Base-by-base conservation (phyloP, 2,113 vertebrate genomes). In the Melanotaenia duboulayi region DNA sequence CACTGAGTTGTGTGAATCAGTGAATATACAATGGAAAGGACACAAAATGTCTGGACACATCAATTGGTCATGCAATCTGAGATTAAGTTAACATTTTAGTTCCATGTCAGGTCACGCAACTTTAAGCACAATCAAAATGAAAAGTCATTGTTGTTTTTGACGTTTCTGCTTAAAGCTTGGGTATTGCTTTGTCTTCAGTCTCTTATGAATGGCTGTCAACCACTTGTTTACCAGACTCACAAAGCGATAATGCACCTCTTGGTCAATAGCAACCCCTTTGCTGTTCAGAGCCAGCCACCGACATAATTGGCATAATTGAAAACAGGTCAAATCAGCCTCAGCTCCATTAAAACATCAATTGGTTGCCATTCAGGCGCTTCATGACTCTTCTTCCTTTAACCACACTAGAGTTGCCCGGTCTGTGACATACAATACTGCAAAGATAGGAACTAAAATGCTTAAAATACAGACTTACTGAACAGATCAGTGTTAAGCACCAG, bases 301-400 rank as follows among this genome's bases (percentile, higher is more conserved):
- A 46, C 56, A 56, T 73, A 76, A 84, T 70, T 74, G 67, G 19
- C 42, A 46, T 50, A 54, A 87, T 86, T 86, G 65, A 71, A 83
- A 67, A 35, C 81, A 40, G 59, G 83, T 81, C 74, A 82, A 71
- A 57, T 56, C 62, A 69, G 19, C 60, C 10, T 54, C 71, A 77
- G 58, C 52, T 52, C 67, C 74, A 90, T 89, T 89, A 89, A 86
- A 76, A 66, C 13, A 59, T 89, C 83, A 40, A 86, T 83, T 16
- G 40, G 16, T 72, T 24, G 42, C 60, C 24, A 42, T 23, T 35
- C 25, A 49, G 42, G n/a, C 10, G 20, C 49, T 20, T 65, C 19
- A 37, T 8, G 19, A 58, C 55, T 56, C 77, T 61, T 67, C 62
- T 74, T 44, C 4, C 25, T 65, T 11, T 50, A 13, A 22, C 11